Conservation (phyloP, 2,113 vertebrate species). For the Anas platyrhynchos region DNA sequence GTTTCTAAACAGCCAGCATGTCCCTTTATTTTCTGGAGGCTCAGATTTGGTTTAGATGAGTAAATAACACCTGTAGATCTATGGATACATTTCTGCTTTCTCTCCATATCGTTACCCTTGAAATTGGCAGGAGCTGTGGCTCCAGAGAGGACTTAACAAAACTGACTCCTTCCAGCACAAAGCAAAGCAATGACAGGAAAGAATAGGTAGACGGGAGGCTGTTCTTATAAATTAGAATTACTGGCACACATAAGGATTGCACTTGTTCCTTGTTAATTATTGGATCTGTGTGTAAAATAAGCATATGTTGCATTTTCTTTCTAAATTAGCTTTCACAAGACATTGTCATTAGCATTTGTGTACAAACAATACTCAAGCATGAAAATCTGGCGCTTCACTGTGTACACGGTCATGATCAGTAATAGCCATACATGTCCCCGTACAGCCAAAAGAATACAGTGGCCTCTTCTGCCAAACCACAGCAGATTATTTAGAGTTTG, state of each 20-base stretch:
- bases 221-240: not conserved
- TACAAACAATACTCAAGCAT: not conserved
- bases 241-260: fast-evolving
- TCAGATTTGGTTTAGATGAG: not conserved
- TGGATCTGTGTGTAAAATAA: not conserved
- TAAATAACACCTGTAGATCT: not conserved
- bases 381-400: not conserved
- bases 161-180: not conserved
- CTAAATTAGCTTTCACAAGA: not conserved
- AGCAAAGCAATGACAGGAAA: not conserved
- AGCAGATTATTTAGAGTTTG: not conserved
- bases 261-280: not conserved
- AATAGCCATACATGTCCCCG: not conserved
- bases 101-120: fast-evolving
- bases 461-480: not conserved
- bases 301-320: not conserved
- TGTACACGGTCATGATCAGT: fast-evolving
- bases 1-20: not conserved
- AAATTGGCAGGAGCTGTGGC: not conserved
- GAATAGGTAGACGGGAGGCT: not conserved
- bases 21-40: not conserved
- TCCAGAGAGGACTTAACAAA: not conserved
- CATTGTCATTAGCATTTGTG: not conserved
- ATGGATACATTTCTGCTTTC: fast-evolving
- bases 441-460: not conserved